Evolutionary conservation across 1,140 invertebrate species (phyloP).

Genomic region (Zaprionus tsacasi): DNA sequence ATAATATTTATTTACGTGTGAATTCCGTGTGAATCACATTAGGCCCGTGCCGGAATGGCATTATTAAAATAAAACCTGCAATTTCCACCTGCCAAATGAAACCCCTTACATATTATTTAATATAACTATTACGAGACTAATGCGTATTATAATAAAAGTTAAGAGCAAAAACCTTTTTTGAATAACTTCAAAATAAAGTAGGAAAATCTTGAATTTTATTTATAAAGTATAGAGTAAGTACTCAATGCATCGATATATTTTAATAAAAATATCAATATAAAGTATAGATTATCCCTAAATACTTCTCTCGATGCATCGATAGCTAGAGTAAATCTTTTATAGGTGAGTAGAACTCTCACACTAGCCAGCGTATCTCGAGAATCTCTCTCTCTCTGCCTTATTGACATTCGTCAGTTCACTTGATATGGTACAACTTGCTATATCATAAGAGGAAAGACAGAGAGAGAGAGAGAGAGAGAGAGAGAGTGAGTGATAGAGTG

Average conservation of each 20-base stretch:
- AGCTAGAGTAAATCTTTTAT: too few species aligned
- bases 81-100: neutral
- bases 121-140: neutral
- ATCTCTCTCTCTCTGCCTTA: conserved; percentile 16
- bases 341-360: neutral
- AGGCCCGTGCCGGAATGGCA: neutral
- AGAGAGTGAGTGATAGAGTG: too few species aligned
- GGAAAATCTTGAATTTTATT: neutral
- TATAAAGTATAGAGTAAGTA: neutral
- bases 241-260: neutral
- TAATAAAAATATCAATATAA: neutral
- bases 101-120: neutral
- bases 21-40: neutral
- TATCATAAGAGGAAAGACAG: neutral
- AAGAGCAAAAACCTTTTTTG: neutral
- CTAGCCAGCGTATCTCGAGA: neutral
- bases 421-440: neutral
- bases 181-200: neutral
- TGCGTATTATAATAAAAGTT: neutral
- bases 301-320: neutral
- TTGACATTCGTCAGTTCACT: conserved; percentile 24
- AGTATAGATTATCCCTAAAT: neutral
- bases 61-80: neutral
- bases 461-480: neutral
- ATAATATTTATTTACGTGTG: neutral